Evolutionary conservation across 2,113 vertebrate species (phyloP).

Genomic region (Siphamia tubifer): DNA sequence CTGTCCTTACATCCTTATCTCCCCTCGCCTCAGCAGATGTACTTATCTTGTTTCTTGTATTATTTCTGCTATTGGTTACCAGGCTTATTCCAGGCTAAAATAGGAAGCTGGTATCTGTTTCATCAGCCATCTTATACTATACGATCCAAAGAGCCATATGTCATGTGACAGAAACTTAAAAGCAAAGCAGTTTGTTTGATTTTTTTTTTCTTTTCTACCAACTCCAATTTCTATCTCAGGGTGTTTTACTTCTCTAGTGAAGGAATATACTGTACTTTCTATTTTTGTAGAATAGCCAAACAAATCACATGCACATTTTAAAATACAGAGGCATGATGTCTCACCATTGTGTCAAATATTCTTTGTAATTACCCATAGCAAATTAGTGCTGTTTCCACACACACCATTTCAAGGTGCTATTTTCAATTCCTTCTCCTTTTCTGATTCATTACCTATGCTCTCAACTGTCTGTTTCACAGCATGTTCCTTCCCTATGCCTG

Average conservation of each 20-base stretch:
- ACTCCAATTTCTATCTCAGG: too few species aligned
- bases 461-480: conserved; percentile 29
- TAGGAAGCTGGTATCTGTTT: not conserved
- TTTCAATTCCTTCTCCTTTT: not conserved
- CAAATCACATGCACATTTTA: not conserved
- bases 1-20: conserved; percentile 20
- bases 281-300: not conserved
- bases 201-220: too few species aligned
- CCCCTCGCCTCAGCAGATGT: conserved; percentile 20
- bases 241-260: not conserved
- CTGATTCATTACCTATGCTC: conserved; percentile 20
- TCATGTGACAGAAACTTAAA: not conserved
- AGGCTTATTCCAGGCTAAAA: not conserved
- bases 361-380: conserved; percentile 3
- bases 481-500: conserved; percentile 21
- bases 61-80: conserved; percentile 14
- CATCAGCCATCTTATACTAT: not conserved
- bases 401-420: conserved; percentile 1
- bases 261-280: not conserved
- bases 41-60: conserved; percentile 30
- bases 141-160: not conserved
- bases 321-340: not conserved
- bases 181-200: too few species aligned
- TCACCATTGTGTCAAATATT: conserved; percentile 3
- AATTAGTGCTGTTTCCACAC: not conserved